A percentile compares a stretch with the other conserved stretches of the same genome.
phyloP scores from a whole-genome alignment of 2,113 vertebrate genomes.

The Dermatemys mawii region DNA sequence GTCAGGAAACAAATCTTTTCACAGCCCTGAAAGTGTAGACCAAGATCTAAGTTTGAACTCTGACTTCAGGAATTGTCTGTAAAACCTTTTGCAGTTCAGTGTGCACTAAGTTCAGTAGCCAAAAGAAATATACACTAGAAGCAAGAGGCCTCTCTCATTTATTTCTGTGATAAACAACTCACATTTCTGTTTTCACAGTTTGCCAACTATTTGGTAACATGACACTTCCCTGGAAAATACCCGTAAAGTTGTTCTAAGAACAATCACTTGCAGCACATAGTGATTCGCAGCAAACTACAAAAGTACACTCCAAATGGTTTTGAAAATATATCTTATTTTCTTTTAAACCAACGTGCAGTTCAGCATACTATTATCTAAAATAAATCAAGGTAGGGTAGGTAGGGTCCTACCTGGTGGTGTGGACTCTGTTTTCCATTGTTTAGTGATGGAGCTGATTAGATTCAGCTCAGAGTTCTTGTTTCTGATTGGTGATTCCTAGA shows the following conservation, averaged over 20 bases:
- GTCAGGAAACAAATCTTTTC: neutral
- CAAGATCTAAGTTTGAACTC: neutral
- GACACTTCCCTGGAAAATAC: neutral
- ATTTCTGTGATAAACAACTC: neutral
- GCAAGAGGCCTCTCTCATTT: neutral
- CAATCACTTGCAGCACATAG: neutral
- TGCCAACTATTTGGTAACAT: neutral
- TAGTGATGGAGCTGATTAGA: no score
- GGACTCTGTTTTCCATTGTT: no score
- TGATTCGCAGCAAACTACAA: neutral
- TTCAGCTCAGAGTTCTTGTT: no score
- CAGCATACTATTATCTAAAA: neutral
- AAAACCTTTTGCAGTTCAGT: neutral
- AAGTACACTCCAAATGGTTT: neutral
- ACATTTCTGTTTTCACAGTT: neutral
- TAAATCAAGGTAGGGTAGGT: neutral
- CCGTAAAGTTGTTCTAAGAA: neutral
- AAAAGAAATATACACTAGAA: neutral
- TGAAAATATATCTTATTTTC: rapidly evolving
- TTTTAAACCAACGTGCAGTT: neutral
- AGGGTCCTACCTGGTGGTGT: neutral
- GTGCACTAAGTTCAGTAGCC: neutral
- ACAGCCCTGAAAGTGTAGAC: neutral
- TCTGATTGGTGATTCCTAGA: no score
- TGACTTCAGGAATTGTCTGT: neutral